These are phyloP conservation scores for Panthera uncia DNA, from an alignment of 2,113 vertebrate genomes.

Conservation along the genomic window DNA sequence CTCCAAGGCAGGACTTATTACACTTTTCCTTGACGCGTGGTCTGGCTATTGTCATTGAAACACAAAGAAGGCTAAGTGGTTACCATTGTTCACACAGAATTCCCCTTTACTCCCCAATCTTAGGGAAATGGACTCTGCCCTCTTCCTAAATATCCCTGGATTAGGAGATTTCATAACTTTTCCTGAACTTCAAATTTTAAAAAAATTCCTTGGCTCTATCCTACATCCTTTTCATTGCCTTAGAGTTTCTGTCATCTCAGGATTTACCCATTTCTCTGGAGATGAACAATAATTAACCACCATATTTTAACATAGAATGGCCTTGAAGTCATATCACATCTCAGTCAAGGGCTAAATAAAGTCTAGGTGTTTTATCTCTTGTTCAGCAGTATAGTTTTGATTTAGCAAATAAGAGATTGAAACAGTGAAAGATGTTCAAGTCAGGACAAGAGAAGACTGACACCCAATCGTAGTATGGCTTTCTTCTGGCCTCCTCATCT, in stretches of 20 bases:
- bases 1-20: neutral
- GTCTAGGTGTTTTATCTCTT: neutral
- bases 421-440: neutral
- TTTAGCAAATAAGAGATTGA: neutral
- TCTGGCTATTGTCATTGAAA: neutral
- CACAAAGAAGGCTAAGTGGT: neutral
- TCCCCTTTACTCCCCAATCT: neutral
- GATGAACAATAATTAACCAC: neutral
- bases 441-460: neutral
- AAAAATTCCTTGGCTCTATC: neutral
- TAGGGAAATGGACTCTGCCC: neutral
- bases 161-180: neutral
- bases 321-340: neutral
- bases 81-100: neutral
- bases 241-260: neutral
- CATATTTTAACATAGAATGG: neutral
- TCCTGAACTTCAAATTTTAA: neutral
- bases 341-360: neutral
- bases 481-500: neutral
- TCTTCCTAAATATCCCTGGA: conserved; percentile 3
- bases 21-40: neutral
- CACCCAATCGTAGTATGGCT: neutral
- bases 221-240: neutral
- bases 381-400: neutral
- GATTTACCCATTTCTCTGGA: neutral